Conservation (phyloP, 37 sponge, comb jelly and placozoan genomes). For the Chondrosia reniformis region DNA sequence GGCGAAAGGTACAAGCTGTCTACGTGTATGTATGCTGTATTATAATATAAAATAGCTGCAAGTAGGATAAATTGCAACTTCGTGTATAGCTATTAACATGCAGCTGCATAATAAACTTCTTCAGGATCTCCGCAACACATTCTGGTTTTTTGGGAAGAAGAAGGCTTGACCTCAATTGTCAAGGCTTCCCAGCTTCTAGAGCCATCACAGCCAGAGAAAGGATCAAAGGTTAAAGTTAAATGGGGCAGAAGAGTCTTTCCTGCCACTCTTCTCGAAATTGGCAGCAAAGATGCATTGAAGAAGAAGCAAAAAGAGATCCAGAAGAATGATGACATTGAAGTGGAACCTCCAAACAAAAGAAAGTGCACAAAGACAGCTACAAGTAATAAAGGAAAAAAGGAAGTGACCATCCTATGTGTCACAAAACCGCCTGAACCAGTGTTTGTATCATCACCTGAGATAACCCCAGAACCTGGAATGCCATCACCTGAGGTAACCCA, state of each 20-base stretch:
- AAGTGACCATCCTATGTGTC: not conserved
- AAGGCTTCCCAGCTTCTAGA: not conserved
- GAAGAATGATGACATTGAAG: not conserved
- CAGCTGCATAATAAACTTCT: too few relatives aligned
- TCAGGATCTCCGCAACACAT: not conserved
- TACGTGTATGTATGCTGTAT: too few relatives aligned
- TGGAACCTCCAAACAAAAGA: not conserved
- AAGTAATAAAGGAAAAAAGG: slow-evolving; percentile 8
- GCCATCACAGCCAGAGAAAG: not conserved
- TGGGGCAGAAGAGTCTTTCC: slow-evolving; percentile 2
- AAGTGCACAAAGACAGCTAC: not conserved
- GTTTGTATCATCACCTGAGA: not conserved
- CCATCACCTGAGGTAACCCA: not conserved
- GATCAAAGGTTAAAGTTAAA: not conserved
- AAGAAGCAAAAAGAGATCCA: not conserved
- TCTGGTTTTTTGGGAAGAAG: slow-evolving; percentile 11
- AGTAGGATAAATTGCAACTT: too few relatives aligned
- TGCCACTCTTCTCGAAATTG: slow-evolving; percentile 5
- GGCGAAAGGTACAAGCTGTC: too few relatives aligned
- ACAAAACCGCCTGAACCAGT: not conserved
- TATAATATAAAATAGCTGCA: too few relatives aligned
- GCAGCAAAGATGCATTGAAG: not conserved
- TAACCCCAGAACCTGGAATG: not conserved
- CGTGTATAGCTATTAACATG: too few relatives aligned
- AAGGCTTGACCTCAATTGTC: slow-evolving; percentile 22